Conservation (phyloP, 2,113 vertebrate species). For the Ochotona curzoniae region DNA sequence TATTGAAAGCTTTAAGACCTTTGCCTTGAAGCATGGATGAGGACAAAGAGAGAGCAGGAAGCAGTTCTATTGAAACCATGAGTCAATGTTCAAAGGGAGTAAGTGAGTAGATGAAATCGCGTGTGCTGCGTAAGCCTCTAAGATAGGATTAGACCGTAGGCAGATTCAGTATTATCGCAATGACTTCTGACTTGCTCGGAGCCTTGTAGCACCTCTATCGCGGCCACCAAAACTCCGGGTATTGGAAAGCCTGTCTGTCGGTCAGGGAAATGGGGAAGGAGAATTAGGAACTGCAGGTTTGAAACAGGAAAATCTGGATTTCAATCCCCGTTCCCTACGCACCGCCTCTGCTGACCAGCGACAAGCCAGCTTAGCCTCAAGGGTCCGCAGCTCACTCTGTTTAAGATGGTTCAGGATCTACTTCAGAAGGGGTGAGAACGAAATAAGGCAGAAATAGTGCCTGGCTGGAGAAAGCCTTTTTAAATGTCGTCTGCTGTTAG, state of each 20-base stretch:
- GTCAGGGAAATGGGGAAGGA: background rate
- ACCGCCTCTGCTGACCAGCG: background rate
- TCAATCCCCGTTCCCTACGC: conserved; percentile 12
- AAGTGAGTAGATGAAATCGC: background rate
- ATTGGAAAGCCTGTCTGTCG: conserved; percentile 36
- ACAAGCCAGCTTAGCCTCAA: background rate
- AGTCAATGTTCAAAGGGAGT: background rate
- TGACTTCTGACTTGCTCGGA: background rate
- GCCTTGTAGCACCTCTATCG: background rate
- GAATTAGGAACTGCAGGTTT: background rate
- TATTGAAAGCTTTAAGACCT: background rate
- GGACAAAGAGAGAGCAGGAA: background rate
- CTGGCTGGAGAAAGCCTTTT: background rate
- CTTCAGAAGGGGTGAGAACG: background rate
- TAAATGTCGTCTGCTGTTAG: background rate
- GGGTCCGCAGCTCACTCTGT: background rate
- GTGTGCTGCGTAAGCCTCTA: background rate
- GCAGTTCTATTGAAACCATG: background rate
- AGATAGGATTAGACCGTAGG: background rate
- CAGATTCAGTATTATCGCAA: background rate
- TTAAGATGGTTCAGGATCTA: background rate
- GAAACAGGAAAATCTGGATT: background rate
- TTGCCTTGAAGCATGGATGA: background rate
- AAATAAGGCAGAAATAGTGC: background rate
- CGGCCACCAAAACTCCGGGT: background rate